Evolutionary conservation across 2,113 vertebrate species (phyloP), one percentile per base, ranked within the genome.

Genomic region (human (Homo sapiens)): DNA sequence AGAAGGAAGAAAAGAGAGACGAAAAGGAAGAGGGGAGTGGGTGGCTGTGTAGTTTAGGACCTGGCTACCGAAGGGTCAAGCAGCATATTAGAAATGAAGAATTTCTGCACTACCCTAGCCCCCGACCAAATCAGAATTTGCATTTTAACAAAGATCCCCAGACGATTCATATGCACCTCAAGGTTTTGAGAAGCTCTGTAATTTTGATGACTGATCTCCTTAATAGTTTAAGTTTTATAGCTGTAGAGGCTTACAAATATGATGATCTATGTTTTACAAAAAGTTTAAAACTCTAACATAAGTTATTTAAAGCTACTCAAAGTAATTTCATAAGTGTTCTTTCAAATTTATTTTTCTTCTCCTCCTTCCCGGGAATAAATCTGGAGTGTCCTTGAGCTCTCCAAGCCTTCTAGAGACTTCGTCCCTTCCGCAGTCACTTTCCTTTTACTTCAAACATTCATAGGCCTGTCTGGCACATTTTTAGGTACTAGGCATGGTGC

Each of bases 111-210:
- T 5, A 8, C 22, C 66, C 55, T 1, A 16, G 11, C 22, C 50
- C 79, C 43, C 73, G 12, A 23, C n/a, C 1, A 12, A 85, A n/a
- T 50, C 82, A 70, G 18, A 64, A 97, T 91, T 95, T 94, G 68
- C 86, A 76, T 97, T 64, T 96, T 94, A 96, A 97, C 57, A n/a
- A n/a, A 95, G 89, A 50, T n/a, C 66, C 27, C 48, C 12, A 1
- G 38, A 50, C 75, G 79, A 90, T 22, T 45, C 35, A 43, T 16
- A 81, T 27, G 75, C 17, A 75, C 43, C n/a, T 45, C 32, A 48
- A 93, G 40, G 75, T 83, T 85, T 72, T 22, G 35, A 76, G 70
- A 32, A 70, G 68, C 48, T 89, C 59, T 83, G 13, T 80, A 43
- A 78, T 82, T 86, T 68, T 66, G 61, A 55, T 55, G 79, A 43